Evolutionary conservation across 2,797 vertebrate species (phyloP).

Genomic region (Gallirallus australis): DNA sequence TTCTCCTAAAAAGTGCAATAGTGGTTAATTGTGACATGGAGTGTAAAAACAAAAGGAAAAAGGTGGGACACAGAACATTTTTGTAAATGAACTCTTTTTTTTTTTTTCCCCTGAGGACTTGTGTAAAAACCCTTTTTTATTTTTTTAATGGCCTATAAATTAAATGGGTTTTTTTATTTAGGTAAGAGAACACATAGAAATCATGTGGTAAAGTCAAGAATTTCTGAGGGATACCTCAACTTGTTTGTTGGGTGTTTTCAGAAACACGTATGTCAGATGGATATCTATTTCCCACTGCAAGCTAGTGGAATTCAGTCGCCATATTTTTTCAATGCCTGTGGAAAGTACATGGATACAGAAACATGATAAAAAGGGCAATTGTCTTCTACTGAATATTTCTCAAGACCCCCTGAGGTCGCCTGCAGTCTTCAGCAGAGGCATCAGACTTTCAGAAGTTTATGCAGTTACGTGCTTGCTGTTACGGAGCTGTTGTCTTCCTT

Average conservation of each 20-base stretch:
- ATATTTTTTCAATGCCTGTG: not conserved
- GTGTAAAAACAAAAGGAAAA: not conserved
- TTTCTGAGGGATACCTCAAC: not conserved
- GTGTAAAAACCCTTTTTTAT: not conserved
- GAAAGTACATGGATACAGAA: not conserved
- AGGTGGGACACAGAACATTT: not conserved
- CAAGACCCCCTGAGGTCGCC: not conserved
- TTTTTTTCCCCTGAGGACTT: not conserved
- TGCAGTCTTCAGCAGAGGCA: not conserved
- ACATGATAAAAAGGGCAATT: not conserved
- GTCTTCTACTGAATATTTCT: not conserved
- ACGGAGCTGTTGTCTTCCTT: not conserved
- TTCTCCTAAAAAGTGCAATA: not conserved
- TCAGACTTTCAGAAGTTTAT: not conserved
- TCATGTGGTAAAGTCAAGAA: not conserved
- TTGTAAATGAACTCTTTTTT: not conserved
- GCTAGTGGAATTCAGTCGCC: not conserved
- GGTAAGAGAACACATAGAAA: not conserved
- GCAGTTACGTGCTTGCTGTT: not conserved
- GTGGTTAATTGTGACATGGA: not conserved
- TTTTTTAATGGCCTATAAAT: rapidly evolving
- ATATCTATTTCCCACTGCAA: not conserved
- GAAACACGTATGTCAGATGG: not conserved
- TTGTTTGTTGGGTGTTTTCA: not conserved
- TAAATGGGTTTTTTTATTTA: not conserved